A percentile compares a stretch with the other conserved stretches of the same genome.
Evolutionary conservation across 2,797 vertebrate genomes (phyloP).

Genomic region (Lithobates pipiens): DNA sequence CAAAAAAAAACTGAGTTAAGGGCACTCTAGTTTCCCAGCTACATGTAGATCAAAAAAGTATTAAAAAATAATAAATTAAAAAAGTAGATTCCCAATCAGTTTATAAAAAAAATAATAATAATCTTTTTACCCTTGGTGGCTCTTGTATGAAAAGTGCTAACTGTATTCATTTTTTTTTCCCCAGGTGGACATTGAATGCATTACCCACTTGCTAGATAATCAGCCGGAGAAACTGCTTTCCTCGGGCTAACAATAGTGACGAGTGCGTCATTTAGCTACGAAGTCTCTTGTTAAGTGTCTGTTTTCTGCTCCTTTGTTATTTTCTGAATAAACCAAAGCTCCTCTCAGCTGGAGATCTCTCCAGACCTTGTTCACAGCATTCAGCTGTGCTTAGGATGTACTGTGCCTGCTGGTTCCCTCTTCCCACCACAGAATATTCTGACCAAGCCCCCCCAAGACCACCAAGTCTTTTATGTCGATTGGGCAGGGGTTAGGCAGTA

Average conservation of each 20-base stretch:
- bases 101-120: no score
- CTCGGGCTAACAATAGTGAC: slow-evolving; percentile 18
- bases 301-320: slow-evolving; percentile 48
- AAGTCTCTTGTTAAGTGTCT: slow-evolving; percentile 46
- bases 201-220: slow-evolving; percentile 36
- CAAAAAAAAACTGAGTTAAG: no score
- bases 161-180: background rate
- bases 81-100: no score
- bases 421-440: slow-evolving; percentile 6
- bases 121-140: no score
- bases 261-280: slow-evolving; percentile 37
- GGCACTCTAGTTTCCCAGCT: no score
- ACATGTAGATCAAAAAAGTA: no score
- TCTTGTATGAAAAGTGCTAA: background rate
- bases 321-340: slow-evolving; percentile 16
- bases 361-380: slow-evolving; percentile 49
- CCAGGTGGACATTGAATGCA: slow-evolving; percentile 16
- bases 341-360: slow-evolving; percentile 43
- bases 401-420: background rate
- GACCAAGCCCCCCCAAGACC: slow-evolving; percentile 15
- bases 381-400: slow-evolving; percentile 19
- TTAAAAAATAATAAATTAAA: no score
- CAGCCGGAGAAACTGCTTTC: slow-evolving; percentile 28
- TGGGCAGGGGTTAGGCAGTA: background rate
- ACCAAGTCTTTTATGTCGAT: background rate